Base-by-base conservation (phyloP, 2,888 invertebrate genomes). In the Thymelicus lineola region DNA sequence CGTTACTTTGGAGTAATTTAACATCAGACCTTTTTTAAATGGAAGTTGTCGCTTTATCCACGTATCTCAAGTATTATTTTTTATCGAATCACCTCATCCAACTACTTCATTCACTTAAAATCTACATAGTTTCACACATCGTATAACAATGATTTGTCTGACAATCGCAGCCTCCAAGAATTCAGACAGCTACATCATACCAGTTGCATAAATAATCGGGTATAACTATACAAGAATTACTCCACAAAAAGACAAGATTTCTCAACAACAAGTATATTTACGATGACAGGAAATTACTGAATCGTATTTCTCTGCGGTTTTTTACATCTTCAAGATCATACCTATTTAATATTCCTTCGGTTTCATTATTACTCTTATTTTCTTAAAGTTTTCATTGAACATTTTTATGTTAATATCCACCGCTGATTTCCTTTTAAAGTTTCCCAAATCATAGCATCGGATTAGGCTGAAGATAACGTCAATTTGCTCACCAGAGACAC, bases 201-300 rank as follows among this genome's bases (percentile, higher is more conserved):
- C 66, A 60, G 53, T 45, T 60, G 60, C 53, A 67, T 42, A 60
- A 53, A 53, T 67, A 60, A 59, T 59, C 66, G 59, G 38, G 59
- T 60, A 67, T 60, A 67, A 50, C 50, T 50, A 60, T 53, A 67
- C 60, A 50, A 55, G 10, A 50, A 60, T 17, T 38, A 42, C 60
- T 53, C 60, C 42, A 53, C 50, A 60, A 67, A 75, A 75, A 65
- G 67, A 50, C 72, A 70, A 70, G 63, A 58, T 60, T 61, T 71
- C 55, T 71, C 71, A 66, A 63, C 61, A 66, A 68, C 68, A 66
- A 71, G 70, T 63, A 71, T 73, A 72, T 75, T 75, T 73, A 75
- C 72, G 75, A 72, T 73, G 68, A 72, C 74, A 74, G 74, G 73
- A 72, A 75, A 76, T 75, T 75, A 71, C 71, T 74, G 74, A 73